Conservation (phyloP, 2,888 invertebrate species). For the Sphaerophoria rueppellii region DNA sequence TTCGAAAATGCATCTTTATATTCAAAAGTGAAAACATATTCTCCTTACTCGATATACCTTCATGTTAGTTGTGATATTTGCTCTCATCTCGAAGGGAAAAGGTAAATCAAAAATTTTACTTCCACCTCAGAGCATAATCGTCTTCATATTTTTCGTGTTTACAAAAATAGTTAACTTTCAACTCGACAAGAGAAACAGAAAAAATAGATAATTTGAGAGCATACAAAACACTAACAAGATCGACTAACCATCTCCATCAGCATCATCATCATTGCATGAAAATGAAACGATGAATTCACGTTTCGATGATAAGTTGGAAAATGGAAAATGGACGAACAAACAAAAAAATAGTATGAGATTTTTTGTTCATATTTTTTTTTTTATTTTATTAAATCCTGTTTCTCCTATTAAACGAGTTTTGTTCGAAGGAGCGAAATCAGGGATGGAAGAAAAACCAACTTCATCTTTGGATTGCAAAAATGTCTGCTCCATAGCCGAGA, state of each 20-base stretch:
- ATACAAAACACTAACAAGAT: constrained; percentile 45
- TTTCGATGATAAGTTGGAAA: constrained; percentile 62
- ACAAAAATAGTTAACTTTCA: constrained; percentile 2
- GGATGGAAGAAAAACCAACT: not conserved
- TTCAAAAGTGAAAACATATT: not conserved
- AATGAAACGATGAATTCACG: constrained; percentile 70
- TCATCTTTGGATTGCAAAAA: constrained; percentile 39
- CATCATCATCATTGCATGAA: constrained; percentile 44
- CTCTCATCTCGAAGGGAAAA: constrained; percentile 17
- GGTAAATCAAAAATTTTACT: constrained; percentile 26
- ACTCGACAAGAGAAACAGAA: constrained; percentile 20
- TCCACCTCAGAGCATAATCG: constrained; percentile 32
- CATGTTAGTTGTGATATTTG: constrained; percentile 8
- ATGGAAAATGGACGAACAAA: not conserved
- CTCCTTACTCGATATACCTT: not conserved
- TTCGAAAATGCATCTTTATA: not conserved
- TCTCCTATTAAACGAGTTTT: not conserved
- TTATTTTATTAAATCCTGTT: not conserved
- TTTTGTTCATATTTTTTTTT: constrained; percentile 6
- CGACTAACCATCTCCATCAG: constrained; percentile 56
- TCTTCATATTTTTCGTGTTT: not conserved
- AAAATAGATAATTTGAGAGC: constrained; percentile 64
- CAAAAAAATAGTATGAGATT: not conserved
- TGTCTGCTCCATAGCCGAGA: constrained; percentile 47
- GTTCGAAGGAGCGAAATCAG: not conserved